phyloP scores from a whole-genome alignment of 2,113 vertebrate species.

The Spheniscus mendiculus region DNA sequence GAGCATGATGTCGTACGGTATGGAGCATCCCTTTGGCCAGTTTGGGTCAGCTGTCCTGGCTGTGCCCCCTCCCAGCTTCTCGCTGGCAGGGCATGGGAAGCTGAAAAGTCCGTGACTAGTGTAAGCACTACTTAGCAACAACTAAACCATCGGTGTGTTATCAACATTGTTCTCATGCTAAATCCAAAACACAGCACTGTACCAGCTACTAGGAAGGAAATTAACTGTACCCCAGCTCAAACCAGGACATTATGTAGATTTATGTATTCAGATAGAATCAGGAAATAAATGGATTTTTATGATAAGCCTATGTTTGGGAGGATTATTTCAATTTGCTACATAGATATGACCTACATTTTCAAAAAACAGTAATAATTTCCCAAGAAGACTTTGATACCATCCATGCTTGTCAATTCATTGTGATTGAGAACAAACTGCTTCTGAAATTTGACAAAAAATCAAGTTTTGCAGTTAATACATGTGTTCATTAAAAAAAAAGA shows the following conservation, averaged over 20 bases:
- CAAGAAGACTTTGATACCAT: background rate
- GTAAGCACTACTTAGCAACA: too few species aligned
- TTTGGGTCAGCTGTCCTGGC: too few species aligned
- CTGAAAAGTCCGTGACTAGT: too few species aligned
- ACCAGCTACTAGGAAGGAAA: too few species aligned
- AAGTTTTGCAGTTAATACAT: background rate
- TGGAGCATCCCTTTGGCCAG: too few species aligned
- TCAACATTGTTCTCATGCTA: too few species aligned
- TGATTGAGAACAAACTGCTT: background rate
- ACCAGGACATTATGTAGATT: background rate
- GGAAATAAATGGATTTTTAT: conserved; percentile 44
- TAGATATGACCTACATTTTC: conserved; percentile 33
- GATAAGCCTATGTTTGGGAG: background rate
- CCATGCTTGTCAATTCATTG: background rate
- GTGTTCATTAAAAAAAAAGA: background rate
- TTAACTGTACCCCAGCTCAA: too few species aligned
- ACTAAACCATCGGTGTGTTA: too few species aligned
- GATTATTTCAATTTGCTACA: conserved; percentile 35
- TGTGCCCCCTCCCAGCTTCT: too few species aligned
- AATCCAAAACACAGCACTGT: too few species aligned
- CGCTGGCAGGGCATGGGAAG: too few species aligned
- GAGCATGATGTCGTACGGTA: too few species aligned
- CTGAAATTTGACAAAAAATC: background rate
- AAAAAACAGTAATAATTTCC: background rate
- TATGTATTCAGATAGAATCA: conserved; percentile 6